Conservation (phyloP, 1,140 invertebrate genomes). For the Penaeus vannamei region DNA sequence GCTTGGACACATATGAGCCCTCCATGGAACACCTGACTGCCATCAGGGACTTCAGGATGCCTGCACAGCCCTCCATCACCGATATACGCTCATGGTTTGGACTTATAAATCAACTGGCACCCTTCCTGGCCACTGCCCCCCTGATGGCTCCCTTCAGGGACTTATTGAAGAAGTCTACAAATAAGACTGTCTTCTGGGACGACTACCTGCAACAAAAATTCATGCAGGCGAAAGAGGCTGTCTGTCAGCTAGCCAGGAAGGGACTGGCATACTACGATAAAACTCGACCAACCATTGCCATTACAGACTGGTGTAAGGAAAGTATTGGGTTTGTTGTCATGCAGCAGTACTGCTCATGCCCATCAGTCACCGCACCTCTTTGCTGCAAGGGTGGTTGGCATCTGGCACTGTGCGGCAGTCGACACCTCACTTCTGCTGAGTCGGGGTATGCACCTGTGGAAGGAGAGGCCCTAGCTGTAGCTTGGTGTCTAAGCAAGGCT, state of each 20-base stretch:
- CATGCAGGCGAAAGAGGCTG: background rate
- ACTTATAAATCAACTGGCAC: conserved; percentile 30
- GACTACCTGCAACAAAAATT: conserved; percentile 10
- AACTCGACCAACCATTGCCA: too few species aligned
- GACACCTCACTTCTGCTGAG: conserved; percentile 35
- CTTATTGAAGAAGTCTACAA: conserved; percentile 6
- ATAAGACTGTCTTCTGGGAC: conserved; percentile 10
- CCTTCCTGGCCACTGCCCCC: conserved; percentile 18
- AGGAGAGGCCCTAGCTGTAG: conserved; percentile 12
- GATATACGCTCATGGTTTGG: conserved; percentile 8
- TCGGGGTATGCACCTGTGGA: too few species aligned
- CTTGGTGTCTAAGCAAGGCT: conserved; percentile 21
- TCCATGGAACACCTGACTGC: too few species aligned
- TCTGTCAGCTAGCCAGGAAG: too few species aligned
- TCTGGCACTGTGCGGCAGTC: conserved; percentile 46
- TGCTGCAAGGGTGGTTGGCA: background rate
- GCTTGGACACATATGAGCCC: too few species aligned
- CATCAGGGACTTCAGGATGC: too few species aligned
- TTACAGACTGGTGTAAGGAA: too few species aligned
- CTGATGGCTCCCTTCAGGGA: too few species aligned
- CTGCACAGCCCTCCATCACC: background rate
- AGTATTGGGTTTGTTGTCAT: too few species aligned
- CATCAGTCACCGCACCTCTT: too few species aligned
- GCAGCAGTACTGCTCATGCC: too few species aligned
- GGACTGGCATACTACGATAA: too few species aligned